phyloP scores from a whole-genome alignment of 2,888 invertebrate genomes.

The Drosophila kambysellisi region DNA sequence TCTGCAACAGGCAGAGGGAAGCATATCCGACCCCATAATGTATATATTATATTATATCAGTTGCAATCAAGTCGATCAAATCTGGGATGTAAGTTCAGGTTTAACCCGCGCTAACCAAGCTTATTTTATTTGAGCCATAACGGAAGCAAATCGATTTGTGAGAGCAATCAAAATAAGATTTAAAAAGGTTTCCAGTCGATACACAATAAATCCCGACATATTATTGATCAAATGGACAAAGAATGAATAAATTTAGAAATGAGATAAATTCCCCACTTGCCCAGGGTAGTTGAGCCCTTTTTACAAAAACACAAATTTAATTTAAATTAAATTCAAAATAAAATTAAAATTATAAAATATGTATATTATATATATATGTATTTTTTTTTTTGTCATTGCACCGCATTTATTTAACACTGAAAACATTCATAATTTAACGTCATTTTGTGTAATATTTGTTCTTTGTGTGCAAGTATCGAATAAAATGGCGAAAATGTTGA shows the following conservation, averaged over 20 bases:
- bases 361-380: not conserved
- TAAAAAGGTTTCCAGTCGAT: no score
- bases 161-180: not conserved
- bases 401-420: constrained; percentile 21
- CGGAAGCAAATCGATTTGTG: not conserved
- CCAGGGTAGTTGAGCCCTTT: no score
- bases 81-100: no score
- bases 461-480: not conserved
- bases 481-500: constrained; percentile 54
- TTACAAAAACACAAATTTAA: no score
- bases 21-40: not conserved
- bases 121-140: no score
- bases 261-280: no score
- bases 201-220: no score
- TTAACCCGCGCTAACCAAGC: no score
- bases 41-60: not conserved
- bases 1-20: not conserved
- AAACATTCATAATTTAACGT: constrained; percentile 29
- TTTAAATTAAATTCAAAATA: no score
- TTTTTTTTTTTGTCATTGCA: not conserved
- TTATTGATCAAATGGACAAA: no score
- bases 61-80: not conserved
- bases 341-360: no score
- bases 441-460: not conserved
- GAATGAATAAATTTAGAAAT: no score